Evolutionary conservation across 35 echinoderm and acorn worm genomes (phyloP), one percentile per base, ranked within the genome.

Genomic region (Ptychodera flava): DNA sequence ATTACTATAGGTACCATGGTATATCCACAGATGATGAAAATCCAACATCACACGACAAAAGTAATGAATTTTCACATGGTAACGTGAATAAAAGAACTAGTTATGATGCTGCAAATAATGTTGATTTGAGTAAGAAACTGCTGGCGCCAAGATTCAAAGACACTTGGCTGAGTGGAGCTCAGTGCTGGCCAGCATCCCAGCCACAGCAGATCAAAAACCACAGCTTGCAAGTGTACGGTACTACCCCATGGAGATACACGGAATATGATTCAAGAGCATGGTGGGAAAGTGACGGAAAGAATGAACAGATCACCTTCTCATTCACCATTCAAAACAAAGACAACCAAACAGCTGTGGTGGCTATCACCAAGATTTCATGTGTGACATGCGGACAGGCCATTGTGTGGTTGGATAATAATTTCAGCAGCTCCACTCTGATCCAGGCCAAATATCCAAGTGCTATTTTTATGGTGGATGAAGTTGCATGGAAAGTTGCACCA

Each of bases 331-430:
- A 86, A 34, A 83, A 30, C 0, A 38, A 85, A 80, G 22, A 6
- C 6, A 95, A 95, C 80, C 78, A 82, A 22, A 89, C 87, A 16
- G 80, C 86, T 33, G 76, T 88, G 30, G 36, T 95, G 22, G 91
- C 93, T 1, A 37, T 95, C 1, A 84, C 87, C 16, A 83, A 79
- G 10, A 78, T 92, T 12, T 85, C 87, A 0, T 92, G 93, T 30
- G 78, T 89, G 16, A 90, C 92, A 28, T 95, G 93, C 35, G 93
- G 93, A 29, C 93, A 95, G 33, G 91, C 91, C 28, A n/a, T 95
- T 22, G 88, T 89, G 2, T 92, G 87, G 87, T 79, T 95, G 1
- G 91, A 92, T 35, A 36, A 88, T 28, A 32, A 87, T 36, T 89
- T 95, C 81, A 38, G 87, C 33, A 79, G 83, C 1, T 84, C 93